These are phyloP conservation scores for Euphydryas editha DNA, from an alignment of 2,888 invertebrate genomes.

Conservation along the genomic window DNA sequence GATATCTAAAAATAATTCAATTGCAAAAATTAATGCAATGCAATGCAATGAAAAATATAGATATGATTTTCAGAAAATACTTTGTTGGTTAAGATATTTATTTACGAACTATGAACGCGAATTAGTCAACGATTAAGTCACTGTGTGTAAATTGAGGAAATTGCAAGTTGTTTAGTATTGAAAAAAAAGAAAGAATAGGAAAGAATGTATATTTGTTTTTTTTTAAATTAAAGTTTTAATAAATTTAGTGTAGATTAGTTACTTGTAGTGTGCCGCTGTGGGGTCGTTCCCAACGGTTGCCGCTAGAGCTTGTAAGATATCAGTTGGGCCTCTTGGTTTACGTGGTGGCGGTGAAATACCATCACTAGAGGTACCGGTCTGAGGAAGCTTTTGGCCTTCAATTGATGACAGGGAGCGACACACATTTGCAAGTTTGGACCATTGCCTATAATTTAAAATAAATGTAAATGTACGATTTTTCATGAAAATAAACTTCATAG, in stretches of 20 bases:
- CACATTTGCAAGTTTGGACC: slow-evolving; percentile 63
- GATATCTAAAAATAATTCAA: slow-evolving; percentile 79
- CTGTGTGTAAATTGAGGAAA: too few species aligned
- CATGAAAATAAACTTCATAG: neutral
- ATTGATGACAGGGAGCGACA: slow-evolving; percentile 65
- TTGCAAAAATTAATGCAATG: neutral
- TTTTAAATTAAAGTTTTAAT: neutral
- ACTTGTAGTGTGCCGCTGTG: slow-evolving; percentile 94
- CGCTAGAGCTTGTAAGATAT: slow-evolving; percentile 91
- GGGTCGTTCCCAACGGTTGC: slow-evolving; percentile 91
- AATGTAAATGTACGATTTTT: neutral
- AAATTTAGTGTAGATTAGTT: slow-evolving; percentile 33
- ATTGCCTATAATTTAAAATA: slow-evolving; percentile 58
- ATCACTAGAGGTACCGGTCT: slow-evolving; percentile 60
- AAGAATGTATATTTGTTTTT: too few species aligned
- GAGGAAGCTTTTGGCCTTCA: slow-evolving; percentile 72
- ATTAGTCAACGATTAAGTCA: too few species aligned
- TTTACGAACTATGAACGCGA: too few species aligned
- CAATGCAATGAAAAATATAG: too few species aligned
- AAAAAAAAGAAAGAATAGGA: too few species aligned
- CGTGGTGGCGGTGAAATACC: slow-evolving; percentile 85
- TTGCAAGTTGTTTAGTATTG: too few species aligned
- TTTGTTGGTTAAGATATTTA: too few species aligned
- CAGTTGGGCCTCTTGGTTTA: slow-evolving; percentile 91
- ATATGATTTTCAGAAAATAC: too few species aligned